phyloP scores from a whole-genome alignment of 2,113 vertebrate species.

The Colistium nudipinnis region DNA sequence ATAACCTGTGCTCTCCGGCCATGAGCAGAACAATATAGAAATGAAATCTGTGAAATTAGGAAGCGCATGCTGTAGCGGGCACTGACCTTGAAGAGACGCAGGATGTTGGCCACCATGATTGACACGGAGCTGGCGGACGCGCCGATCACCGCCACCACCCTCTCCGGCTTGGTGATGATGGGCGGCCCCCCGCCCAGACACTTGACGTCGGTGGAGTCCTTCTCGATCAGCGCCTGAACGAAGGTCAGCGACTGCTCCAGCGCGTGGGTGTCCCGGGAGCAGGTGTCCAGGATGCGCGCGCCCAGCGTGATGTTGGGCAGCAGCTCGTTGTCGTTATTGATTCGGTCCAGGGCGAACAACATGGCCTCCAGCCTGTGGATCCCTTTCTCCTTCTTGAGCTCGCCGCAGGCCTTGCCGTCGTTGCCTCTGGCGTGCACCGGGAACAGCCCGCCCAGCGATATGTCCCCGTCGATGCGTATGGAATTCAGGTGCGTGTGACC shows the following conservation, averaged over 20 bases:
- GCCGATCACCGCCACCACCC: conserved; percentile 94
- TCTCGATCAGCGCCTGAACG: conserved; percentile 95
- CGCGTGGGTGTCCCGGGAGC: conserved; percentile 94
- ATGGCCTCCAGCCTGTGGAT: conserved; percentile 97
- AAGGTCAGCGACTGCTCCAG: conserved; percentile 97
- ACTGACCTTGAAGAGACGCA: conserved; percentile 96
- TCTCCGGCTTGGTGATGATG: conserved; percentile 94
- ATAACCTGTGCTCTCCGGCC: neutral
- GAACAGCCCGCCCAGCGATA: conserved; percentile 94
- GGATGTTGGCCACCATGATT: conserved; percentile 98
- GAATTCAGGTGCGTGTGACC: conserved; percentile 95
- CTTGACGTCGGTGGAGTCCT: conserved; percentile 94
- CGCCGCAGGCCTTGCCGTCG: conserved; percentile 92
- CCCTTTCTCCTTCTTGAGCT: conserved; percentile 97
- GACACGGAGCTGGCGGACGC: conserved; percentile 96
- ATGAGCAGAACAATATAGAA: neutral
- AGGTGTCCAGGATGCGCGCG: conserved; percentile 94
- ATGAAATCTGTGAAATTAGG: conserved; percentile 14
- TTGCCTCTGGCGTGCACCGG: conserved; percentile 90
- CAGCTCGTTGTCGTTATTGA: conserved; percentile 95
- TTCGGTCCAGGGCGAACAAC: conserved; percentile 94
- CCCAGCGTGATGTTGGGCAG: conserved; percentile 97
- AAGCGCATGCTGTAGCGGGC: neutral
- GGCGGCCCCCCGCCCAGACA: conserved; percentile 92
- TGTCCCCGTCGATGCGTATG: conserved; percentile 96